phyloP scores from a whole-genome alignment of 2,888 invertebrate genomes.

The Lasioglossum oenotherae region DNA sequence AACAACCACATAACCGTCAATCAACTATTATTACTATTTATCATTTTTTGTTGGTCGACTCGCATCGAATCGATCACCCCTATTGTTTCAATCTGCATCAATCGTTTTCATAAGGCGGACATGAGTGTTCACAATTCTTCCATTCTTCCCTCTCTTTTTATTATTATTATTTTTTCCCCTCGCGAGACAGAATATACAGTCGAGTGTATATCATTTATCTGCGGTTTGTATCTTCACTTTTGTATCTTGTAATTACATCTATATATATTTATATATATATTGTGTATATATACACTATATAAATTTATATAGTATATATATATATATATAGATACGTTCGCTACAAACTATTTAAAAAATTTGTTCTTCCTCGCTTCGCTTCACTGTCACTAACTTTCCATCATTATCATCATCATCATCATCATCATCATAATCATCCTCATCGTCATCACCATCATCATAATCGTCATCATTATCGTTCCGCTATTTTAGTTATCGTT shows the following conservation, averaged over 20 bases:
- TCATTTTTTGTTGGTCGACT: conserved; percentile 57
- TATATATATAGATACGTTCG: conserved; percentile 70
- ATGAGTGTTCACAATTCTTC: conserved; percentile 65
- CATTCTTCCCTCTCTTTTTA: conserved; percentile 28
- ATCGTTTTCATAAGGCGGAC: conserved; percentile 82
- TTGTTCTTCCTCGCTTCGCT: conserved; percentile 52
- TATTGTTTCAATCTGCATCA: conserved; percentile 77
- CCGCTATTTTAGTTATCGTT: conserved; percentile 23
- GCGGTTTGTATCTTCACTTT: conserved; percentile 18
- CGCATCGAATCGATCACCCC: conserved; percentile 64
- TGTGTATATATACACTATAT: conserved; percentile 1
- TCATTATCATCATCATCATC: neutral
- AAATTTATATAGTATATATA: conserved; percentile 47
- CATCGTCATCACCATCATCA: neutral
- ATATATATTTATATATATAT: conserved; percentile 17
- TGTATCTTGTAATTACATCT: conserved; percentile 56
- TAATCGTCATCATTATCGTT: conserved; percentile 11
- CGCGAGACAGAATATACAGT: conserved; percentile 80
- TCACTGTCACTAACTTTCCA: conserved; percentile 3
- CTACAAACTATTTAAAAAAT: conserved; percentile 75
- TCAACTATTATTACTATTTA: conserved; percentile 52
- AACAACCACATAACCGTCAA: conserved; percentile 67
- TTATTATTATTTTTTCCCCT: conserved; percentile 74
- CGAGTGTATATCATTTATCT: conserved; percentile 60
- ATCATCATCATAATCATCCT: neutral